Evolutionary conservation across 2,113 vertebrate genomes (phyloP).

Genomic region (Sinocyclocheilus anophthalmus): DNA sequence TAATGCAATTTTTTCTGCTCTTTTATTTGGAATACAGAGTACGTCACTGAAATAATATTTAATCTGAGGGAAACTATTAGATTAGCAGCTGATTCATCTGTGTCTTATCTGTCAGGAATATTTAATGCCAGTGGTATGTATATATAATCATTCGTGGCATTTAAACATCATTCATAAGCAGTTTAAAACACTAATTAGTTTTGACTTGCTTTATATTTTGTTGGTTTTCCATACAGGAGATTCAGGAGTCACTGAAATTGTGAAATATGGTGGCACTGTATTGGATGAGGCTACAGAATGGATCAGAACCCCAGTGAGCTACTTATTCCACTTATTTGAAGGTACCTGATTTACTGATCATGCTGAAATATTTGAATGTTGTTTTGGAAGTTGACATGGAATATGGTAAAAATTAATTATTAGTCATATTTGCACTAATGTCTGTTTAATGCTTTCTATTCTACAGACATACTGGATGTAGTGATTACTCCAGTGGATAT

Average conservation of each 20-base stretch:
- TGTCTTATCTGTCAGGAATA: conserved; percentile 25
- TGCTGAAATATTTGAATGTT: not conserved
- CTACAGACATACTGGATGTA: not conserved
- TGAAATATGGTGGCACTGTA: conserved; percentile 27
- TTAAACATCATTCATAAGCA: not conserved
- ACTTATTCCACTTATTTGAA: conserved; percentile 55
- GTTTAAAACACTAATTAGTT: not conserved
- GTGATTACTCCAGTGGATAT: conserved; percentile 36
- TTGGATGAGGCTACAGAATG: conserved; percentile 44
- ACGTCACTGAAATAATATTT: conserved; percentile 27
- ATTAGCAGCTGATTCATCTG: conserved; percentile 25
- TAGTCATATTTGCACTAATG: not conserved
- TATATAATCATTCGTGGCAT: not conserved
- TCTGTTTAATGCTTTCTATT: not conserved
- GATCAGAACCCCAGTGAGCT: conserved; percentile 15
- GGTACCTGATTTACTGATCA: conserved; percentile 37
- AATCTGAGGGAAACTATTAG: conserved; percentile 34
- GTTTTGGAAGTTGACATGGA: not conserved
- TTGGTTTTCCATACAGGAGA: conserved; percentile 14
- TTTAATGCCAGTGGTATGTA: conserved; percentile 17
- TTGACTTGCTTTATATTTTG: not conserved
- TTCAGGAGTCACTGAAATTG: conserved; percentile 24
- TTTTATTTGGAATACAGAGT: conserved; percentile 30
- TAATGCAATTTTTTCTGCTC: not conserved
- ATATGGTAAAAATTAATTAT: not conserved